phyloP scores from a whole-genome alignment of 92 coral and sea anemone genomes.

The Epizoanthus fatuus region DNA sequence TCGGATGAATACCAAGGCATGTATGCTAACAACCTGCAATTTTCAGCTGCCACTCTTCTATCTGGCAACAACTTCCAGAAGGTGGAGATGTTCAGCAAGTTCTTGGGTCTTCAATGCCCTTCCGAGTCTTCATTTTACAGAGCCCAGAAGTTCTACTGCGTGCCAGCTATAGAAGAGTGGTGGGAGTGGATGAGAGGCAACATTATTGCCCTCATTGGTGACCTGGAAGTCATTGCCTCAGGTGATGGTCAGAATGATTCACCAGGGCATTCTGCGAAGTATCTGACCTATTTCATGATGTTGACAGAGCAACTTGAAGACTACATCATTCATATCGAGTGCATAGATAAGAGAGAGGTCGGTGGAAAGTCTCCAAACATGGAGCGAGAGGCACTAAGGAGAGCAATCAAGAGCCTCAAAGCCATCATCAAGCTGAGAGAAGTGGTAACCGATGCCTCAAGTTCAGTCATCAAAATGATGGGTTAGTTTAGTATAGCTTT shows the following conservation, averaged over 20 bases:
- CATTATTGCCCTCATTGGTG: background rate
- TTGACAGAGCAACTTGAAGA: too few species aligned
- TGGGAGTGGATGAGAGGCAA: conserved; percentile 32
- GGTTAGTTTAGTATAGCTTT: background rate
- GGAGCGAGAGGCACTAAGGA: too few species aligned
- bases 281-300: too few species aligned
- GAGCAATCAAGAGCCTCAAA: background rate
- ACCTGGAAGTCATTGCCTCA: background rate
- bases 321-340: too few species aligned
- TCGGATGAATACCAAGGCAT: conserved; percentile 4
- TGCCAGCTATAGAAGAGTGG: conserved; percentile 41
- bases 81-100: background rate
- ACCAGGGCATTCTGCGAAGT: too few species aligned
- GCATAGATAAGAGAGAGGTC: too few species aligned
- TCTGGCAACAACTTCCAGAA: conserved; percentile 23
- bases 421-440: background rate
- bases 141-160: conserved; percentile 13
- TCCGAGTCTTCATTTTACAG: conserved; percentile 16
- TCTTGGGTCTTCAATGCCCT: background rate
- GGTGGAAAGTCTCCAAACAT: too few species aligned
- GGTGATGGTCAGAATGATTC: too few species aligned
- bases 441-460: background rate
- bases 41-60: conserved; percentile 19
- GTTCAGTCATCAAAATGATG: background rate
- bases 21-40: conserved; percentile 36